Evolutionary conservation across 2,797 vertebrate species (phyloP).

Genomic region (Micropoecilia bifurca): DNA sequence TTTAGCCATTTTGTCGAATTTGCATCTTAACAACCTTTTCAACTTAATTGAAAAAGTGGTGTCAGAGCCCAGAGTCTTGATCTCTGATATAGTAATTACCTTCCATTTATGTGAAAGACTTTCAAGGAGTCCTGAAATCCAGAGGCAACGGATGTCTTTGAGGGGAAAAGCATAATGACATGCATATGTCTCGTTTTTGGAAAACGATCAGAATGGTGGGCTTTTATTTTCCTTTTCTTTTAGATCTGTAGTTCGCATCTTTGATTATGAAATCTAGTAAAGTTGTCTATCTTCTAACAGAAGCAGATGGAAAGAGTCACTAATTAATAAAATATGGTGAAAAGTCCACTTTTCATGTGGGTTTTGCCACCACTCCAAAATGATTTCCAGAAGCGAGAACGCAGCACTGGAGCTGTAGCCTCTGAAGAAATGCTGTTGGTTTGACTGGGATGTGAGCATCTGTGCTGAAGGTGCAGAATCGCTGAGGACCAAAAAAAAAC

Average conservation of each 20-base stretch:
- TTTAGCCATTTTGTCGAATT: constrained; percentile 78
- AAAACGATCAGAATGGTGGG: constrained; percentile 64
- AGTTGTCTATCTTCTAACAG: constrained; percentile 74
- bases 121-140: constrained; percentile 68
- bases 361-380: constrained; percentile 62
- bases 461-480: constrained; percentile 15
- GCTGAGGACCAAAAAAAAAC: background rate
- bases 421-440: constrained; percentile 76
- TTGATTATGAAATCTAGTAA: constrained; percentile 76
- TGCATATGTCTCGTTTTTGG: constrained; percentile 69
- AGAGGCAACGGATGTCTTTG: constrained; percentile 74
- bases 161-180: constrained; percentile 67
- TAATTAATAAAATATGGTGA: constrained; percentile 23
- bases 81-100: constrained; percentile 79
- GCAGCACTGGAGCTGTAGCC: constrained; percentile 59
- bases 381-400: constrained; percentile 73
- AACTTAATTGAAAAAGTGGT: constrained; percentile 81
- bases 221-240: constrained; percentile 43
- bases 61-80: constrained; percentile 75
- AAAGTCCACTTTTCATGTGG: constrained; percentile 73
- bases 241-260: constrained; percentile 65
- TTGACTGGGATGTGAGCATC: constrained; percentile 32
- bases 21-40: constrained; percentile 79
- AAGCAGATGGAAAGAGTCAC: constrained; percentile 40
- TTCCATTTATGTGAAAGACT: constrained; percentile 74